Percentiles rank a stretch among this genome's conserved stretches.
Evolutionary conservation across 2,113 vertebrate species (phyloP).

Genomic region (Hyperoodon ampullatus): DNA sequence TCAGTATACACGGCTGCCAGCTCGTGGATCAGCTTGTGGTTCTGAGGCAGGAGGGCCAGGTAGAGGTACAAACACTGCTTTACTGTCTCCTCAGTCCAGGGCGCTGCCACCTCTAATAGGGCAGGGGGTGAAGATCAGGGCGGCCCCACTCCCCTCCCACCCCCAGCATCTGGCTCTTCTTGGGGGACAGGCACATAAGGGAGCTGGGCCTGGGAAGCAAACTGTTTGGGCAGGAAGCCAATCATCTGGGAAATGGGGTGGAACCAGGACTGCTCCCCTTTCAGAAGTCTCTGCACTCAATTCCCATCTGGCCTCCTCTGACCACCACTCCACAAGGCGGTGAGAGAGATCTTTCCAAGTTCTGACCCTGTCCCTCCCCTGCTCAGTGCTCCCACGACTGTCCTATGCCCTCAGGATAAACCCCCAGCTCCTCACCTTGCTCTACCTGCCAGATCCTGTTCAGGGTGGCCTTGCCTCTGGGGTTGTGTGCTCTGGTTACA

Average conservation of each 20-base stretch:
- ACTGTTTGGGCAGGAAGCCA: neutral
- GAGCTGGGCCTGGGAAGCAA: neutral
- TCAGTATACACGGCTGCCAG: constrained; percentile 95
- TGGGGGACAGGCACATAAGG: neutral
- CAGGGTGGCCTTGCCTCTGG: neutral
- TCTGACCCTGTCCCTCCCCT: neutral
- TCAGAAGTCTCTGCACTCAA: neutral
- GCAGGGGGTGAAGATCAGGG: neutral
- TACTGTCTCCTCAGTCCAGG: constrained; percentile 96
- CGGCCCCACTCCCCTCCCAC: accelerated
- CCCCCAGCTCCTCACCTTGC: too few species aligned
- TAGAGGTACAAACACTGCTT: constrained; percentile 97
- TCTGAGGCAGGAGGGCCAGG: constrained; percentile 94
- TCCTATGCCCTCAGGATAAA: neutral
- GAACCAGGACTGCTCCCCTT: neutral
- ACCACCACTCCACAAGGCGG: neutral
- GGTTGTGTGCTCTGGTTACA: neutral
- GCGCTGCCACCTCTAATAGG: constrained; percentile 92
- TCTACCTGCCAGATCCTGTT: too few species aligned
- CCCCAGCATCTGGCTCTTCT: neutral
- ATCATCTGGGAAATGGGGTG: neutral
- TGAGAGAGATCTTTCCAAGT: neutral
- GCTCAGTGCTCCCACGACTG: neutral
- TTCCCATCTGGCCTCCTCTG: neutral
- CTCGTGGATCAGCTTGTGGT: constrained; percentile 96